Evolutionary conservation across 2,797 vertebrate genomes (phyloP).

Genomic region (Limosa lapponica): DNA sequence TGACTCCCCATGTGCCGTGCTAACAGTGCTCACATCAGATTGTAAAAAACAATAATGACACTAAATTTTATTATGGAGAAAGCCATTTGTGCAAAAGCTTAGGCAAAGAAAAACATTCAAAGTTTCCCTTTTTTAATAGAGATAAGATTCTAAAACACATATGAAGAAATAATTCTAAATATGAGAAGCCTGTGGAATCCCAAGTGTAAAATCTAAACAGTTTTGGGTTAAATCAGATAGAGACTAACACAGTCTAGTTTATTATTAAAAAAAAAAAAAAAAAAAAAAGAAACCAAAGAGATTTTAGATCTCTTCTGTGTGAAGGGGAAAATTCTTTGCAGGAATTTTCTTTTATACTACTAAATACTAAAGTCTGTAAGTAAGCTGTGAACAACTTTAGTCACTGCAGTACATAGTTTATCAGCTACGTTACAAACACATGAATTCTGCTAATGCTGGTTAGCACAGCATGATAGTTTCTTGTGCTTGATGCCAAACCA

Average conservation of each 20-base stretch:
- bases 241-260: background rate
- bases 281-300: background rate
- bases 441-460: conserved; percentile 27
- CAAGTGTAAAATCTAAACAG: background rate
- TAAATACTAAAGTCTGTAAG: background rate
- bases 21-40: background rate
- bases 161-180: background rate
- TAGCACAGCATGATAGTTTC: conserved; percentile 47
- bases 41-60: background rate
- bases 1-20: background rate
- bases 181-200: background rate
- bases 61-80: background rate
- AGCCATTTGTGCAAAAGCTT: background rate
- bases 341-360: background rate
- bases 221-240: background rate
- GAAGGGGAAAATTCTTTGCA: background rate
- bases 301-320: background rate
- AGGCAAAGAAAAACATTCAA: background rate
- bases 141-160: background rate
- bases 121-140: rapidly evolving
- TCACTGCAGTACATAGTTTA: background rate
- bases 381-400: background rate
- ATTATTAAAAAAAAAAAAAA: background rate
- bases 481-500: conserved; percentile 19
- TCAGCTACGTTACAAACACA: conserved; percentile 14